Base-by-base conservation (phyloP, 2,888 invertebrate species). In the Drosophila prolongata region DNA sequence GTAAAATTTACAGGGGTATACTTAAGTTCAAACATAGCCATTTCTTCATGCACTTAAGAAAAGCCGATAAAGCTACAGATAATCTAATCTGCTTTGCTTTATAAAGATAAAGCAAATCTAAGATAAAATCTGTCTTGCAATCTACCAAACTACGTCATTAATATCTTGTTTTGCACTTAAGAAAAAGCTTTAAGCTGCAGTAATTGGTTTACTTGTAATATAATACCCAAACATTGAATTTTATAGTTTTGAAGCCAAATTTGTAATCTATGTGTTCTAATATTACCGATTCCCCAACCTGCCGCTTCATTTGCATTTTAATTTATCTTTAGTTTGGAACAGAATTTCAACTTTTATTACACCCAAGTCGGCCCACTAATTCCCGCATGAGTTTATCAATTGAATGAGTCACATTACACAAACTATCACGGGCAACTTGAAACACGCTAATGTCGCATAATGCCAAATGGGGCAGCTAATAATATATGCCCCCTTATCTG, bases 381-480 rank as follows among this genome's bases (percentile, higher is more conserved):
- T 37, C 24, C 24, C 9, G 13, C 9, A 1, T 13, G n/a, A 8
- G 10, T 1, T 34, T 59, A 71, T 74, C 66, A 54, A 57, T 53
- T 24, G 34, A 14, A 46, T 65, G 75, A 71, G 27, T 65, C 67
- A 75, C 67, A 53, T 46, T 56, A 42, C 57, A 42, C 42, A 46
- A 47, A 55, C 57, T 53, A 67, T 64, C 40, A 30, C 9, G 24
- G 44, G 43, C 5, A 52, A 58, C 27, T 42, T 37, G 42, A 60
- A 47, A 11, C 38, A 9, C 59, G 10, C 47, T 53, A 53, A 54
- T 69, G 53, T 30, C 44, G 49, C 64, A 53, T 55, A 72, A 65
- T 57, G 56, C 55, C 53, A 43, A 71, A 75, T 75, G 34, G 47
- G 52, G 42, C 53, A 57, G 67, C 67, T 75, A 71, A 71, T 71